Evolutionary conservation across 2,113 vertebrate genomes (phyloP).

Genomic region (Galeopterus variegatus): DNA sequence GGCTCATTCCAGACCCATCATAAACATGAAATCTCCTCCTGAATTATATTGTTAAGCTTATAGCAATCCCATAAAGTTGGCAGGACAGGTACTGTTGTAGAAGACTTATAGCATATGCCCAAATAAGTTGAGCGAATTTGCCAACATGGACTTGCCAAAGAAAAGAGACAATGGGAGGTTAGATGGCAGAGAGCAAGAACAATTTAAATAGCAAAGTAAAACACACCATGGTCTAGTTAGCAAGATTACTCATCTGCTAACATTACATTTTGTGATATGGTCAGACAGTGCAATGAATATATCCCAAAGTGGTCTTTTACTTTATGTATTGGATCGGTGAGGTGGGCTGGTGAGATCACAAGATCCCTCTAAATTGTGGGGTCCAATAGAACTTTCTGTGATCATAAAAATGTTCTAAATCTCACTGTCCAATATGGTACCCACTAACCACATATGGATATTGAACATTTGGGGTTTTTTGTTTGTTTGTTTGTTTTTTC

Average conservation of each 20-base stretch:
- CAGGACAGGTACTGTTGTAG: not conserved
- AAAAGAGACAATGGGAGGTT: not conserved
- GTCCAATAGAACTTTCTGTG: not conserved
- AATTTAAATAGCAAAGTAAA: not conserved
- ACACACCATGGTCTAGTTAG: not conserved
- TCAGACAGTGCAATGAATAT: not conserved
- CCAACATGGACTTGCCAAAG: not conserved
- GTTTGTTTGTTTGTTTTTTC: too few species aligned
- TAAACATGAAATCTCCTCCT: not conserved
- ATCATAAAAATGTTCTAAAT: not conserved
- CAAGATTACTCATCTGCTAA: not conserved
- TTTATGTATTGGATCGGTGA: not conserved
- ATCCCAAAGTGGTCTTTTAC: not conserved
- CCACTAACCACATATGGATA: not conserved
- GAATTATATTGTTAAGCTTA: not conserved
- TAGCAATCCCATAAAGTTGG: not conserved
- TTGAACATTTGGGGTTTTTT: not conserved
- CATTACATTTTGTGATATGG: not conserved
- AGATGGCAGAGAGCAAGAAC: not conserved
- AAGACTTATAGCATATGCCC: not conserved
- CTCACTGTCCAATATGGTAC: not conserved
- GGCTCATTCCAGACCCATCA: slow-evolving; percentile 8
- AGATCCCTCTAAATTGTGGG: not conserved
- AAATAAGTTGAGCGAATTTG: not conserved
- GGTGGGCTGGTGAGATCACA: not conserved